Evolutionary conservation across 2,888 invertebrate species (phyloP), one percentile per base, ranked within the genome.

Genomic region (Phania funesta): DNA sequence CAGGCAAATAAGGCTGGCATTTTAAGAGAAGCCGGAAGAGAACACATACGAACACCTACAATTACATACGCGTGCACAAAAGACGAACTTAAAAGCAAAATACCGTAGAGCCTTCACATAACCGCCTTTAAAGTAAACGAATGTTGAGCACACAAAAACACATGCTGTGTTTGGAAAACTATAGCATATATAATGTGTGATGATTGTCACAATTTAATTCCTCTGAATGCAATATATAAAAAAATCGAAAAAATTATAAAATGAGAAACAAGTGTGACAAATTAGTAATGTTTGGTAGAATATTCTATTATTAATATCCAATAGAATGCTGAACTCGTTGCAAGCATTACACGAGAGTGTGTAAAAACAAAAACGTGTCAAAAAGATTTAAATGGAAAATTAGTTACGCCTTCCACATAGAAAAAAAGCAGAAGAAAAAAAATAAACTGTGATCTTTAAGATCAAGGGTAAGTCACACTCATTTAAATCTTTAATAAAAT

Each of bases 341-440:
- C 3, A 9, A 35, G 3, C 9, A 35, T 35, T 9, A 38, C 35
- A 38, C 13, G n/a, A 38, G 3, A 8, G 4, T 9, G 6, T 35
- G 4, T 35, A 11, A 7, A 7, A 35, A 11, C 9, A 35, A 35
- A 35, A 35, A 44, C 5, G 84, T 85, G 85, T 84, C 84, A 84
- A 84, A 80, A 3, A 86, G 86, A 87, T 86, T 86, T 86, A 88
- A 78, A 89, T 89, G 84, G 84, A 88, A 79, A 64, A 89, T 89
- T 89, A 86, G 89, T 86, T 83, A 89, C 86, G 89, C 89, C 86
- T 85, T 74, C 84, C 64, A 54, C 46, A 73, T 65, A 60, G 35
- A 68, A 71, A 32, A 46, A 13, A 18, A 22, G 38, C 52, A 20
- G 44, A 9, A 62, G 29, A 20, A n/a, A 6, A 13, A 29, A 13